Evolutionary conservation across 2,888 invertebrate species (phyloP), one percentile per base, ranked within the genome.

Genomic region (Netelia fuscicornis): DNA sequence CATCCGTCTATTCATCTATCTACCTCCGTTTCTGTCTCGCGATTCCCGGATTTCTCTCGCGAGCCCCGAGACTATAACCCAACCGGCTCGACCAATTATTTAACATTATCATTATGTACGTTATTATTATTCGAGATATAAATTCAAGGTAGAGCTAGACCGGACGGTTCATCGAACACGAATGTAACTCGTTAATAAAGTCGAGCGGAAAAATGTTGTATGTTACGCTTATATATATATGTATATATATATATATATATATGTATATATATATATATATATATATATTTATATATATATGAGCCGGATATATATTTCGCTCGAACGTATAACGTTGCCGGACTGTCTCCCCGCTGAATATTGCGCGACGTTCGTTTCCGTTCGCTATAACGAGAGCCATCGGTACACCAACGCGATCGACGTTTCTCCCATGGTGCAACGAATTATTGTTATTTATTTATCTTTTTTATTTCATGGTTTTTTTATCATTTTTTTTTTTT

Each of bases 101-200:
- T 65, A 70, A 54, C 58, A 82, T 84, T 70, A 78, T 70, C 8
- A 77, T 84, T 64, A 76, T 80, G 11, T 67, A 17, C 42, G 62
- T 84, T 71, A 79, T 83, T 82, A 74, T 75, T 10, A 80, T 81
- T 65, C 48, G 17, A 10, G 74, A 64, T 70, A 72, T 77, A 78
- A 78, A 81, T 71, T 80, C 23, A 23, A 52, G 42, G 25, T 1
- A 58, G 44, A 44, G 74, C 65, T 77, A n/a, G 23, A 10, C 9
- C 17, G 48, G 30, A 30, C 52, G 81, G 56, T 64, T 65, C 78
- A 78, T 54, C 68, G 74, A 65, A 42, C 68, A 23, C 67, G 56
- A 74, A 81, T 81, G 65, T 67, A 65, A 76, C 71, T 81, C 81
- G 81, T 84, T 81, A 68, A 81, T 72, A 72, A 68, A 81, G 68